These are phyloP conservation scores for Spodoptera exigua DNA, from an alignment of 2,888 invertebrate species.

Conservation along the genomic window DNA sequence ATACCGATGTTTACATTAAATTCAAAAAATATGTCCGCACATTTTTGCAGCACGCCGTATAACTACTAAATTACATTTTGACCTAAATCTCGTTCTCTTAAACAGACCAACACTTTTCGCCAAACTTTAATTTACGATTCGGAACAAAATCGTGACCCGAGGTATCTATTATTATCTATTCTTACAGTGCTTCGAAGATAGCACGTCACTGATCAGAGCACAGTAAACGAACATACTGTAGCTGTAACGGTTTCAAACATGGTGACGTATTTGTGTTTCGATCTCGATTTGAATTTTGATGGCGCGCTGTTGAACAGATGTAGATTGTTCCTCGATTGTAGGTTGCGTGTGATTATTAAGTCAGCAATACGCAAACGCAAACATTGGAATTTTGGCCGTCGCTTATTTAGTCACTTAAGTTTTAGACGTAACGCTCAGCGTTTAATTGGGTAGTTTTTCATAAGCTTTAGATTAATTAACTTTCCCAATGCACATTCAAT, in stretches of 20 bases:
- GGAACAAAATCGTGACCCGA: slow-evolving; percentile 3
- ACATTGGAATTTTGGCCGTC: too few relatives aligned
- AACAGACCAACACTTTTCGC: slow-evolving; percentile 20
- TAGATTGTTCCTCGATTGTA: not conserved
- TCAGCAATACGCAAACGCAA: too few relatives aligned
- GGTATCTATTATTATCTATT: slow-evolving; percentile 17
- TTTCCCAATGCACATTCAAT: not conserved
- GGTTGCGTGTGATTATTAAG: not conserved
- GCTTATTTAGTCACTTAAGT: too few relatives aligned
- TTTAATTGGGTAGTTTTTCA: too few relatives aligned
- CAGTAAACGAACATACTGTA: slow-evolving; percentile 2
- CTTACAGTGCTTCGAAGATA: slow-evolving; percentile 3
- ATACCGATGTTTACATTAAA: too few relatives aligned
- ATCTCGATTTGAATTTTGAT: slow-evolving; percentile 22
- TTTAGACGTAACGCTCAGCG: too few relatives aligned
- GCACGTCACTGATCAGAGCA: slow-evolving; percentile 7
- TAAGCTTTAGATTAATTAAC: too few relatives aligned
- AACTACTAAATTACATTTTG: not conserved
- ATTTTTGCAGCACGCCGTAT: not conserved
- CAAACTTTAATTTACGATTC: slow-evolving; percentile 16
- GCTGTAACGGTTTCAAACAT: slow-evolving; percentile 12
- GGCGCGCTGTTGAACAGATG: slow-evolving; percentile 2
- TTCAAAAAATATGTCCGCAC: too few relatives aligned
- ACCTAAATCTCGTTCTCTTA: slow-evolving; percentile 6
- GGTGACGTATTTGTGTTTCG: slow-evolving; percentile 16